A percentile compares a stretch with the other conserved stretches of the same genome.
These are phyloP conservation scores for Sarcoramphus papa DNA, from an alignment of 2,797 vertebrate species.

Conservation along the genomic window DNA sequence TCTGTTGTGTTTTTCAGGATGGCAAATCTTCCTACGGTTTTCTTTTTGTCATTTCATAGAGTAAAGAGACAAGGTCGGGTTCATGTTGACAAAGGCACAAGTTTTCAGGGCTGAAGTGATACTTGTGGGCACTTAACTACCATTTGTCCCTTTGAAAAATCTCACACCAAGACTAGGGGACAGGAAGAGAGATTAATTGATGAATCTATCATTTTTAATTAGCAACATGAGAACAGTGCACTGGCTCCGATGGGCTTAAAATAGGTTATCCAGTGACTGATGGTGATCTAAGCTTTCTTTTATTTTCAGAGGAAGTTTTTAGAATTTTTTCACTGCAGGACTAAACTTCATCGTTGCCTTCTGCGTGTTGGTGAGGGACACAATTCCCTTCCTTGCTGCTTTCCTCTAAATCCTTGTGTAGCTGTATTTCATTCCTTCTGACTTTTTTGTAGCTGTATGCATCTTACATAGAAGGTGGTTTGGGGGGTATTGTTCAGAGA, in stretches of 20 bases:
- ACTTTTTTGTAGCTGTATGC: background rate
- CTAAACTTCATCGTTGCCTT: background rate
- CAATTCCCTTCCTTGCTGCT: background rate
- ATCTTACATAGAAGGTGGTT: background rate
- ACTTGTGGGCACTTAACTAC: slow-evolving; percentile 15
- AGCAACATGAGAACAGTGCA: slow-evolving; percentile 33
- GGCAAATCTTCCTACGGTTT: background rate
- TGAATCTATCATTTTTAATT: slow-evolving; percentile 66
- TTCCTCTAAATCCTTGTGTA: background rate
- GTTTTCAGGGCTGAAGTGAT: background rate
- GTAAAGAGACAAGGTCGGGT: background rate
- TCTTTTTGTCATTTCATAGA: background rate
- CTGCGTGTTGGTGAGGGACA: background rate
- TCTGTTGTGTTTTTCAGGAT: background rate
- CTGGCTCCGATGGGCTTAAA: slow-evolving; percentile 53
- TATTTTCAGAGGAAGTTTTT: slow-evolving; percentile 36
- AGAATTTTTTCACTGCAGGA: background rate
- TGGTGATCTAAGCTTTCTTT: slow-evolving; percentile 49
- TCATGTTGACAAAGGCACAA: background rate
- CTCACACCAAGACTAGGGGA: background rate
- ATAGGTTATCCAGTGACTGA: slow-evolving; percentile 51
- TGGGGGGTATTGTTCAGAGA: background rate
- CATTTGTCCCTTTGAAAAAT: slow-evolving; percentile 59
- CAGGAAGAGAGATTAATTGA: slow-evolving; percentile 51
- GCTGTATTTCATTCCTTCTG: background rate